Base-by-base conservation (phyloP, 30 jellyfish, hydroid and myxozoan species). In the Sanderia malayensis region DNA sequence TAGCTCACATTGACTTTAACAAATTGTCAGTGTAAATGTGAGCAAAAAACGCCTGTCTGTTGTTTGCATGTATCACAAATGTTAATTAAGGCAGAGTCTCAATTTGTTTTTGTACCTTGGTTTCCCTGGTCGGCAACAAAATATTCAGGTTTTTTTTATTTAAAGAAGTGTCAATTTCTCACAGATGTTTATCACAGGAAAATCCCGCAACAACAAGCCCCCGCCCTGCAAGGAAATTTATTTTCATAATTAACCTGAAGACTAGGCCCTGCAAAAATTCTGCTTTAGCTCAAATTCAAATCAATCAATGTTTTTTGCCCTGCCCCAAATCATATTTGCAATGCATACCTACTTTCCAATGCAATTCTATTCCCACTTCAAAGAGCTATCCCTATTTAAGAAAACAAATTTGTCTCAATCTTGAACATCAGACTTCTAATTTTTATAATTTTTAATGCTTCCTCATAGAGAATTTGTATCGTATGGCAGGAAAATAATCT, bases 171-270 rank as follows among this genome's bases (percentile, higher is more conserved):
- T 37, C 52, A 37, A 37, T 37, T 37, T 37, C 52, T 37, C 52
- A 37, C 13, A 37, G 52, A 37, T 37, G 52, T 37, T 37, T 37
- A n/a, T n/a, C n/a, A n/a, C n/a, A n/a, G n/a, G n/a, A 4, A 37
- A 37, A 37, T 37, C 52, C 52, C 52, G n/a, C n/a, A n/a, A 6
- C 52, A 37, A 37, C 52, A 37, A 37, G 52, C 52, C 52, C 73
- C 73, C 58, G 26, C 52, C 52, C 17, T 22, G 26, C 73, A 33
- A 61, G 46, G 33, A n/a, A n/a, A n/a, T n/a, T n/a, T 37, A 37
- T 37, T 37, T 37, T 37, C 52, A 37, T 37, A 37, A 37, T 6
- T 37, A 4, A 37, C 52, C 52, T 37, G 10, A 37, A 37, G 52
- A 37, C 52, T 37, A 37, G 52, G 52, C 52, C 52, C 52, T 37